Base-by-base conservation (phyloP, 2,797 vertebrate genomes). In the Synanceia verrucosa region DNA sequence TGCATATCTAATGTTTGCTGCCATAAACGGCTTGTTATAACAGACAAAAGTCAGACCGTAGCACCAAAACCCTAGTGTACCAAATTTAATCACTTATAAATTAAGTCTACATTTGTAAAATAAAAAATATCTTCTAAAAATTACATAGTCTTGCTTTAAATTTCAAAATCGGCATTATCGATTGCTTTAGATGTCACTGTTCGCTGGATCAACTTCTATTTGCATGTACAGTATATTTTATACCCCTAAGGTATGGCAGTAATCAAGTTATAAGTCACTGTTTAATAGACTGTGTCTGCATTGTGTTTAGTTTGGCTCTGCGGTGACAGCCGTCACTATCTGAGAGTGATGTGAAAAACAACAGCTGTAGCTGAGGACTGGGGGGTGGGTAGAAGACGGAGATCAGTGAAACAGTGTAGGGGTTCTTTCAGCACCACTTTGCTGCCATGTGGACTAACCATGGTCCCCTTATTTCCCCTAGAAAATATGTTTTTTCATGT, bases 331-430 rank as follows among this genome's bases (percentile, higher is more conserved):
- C 28, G 50, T n/a, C 10, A 39, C 51, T 53, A 65, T 76, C 67
- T 70, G 28, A 65, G 55, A 28, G 51, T 69, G 48, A 41, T 81
- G 87, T 79, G 86, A 87, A 90, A 89, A 86, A 88, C 87, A 89
- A 89, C 90, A 93, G 89, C 90, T 92, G 91, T 79, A 78, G 64
- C 67, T 2, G 24, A 79, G 64, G 68, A 44, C 34, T 18, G 10
- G 24, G 43, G 0, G 23, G 53, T 58, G 60, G 79, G 75, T 67
- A 34, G 62, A 46, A 67, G 47, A 31, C 19, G 4, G 19, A 21
- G 51, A 36, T 34, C 41, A 56, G 69, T 37, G 53, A 67, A 66
- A 76, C 43, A 66, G 57, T n/a, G 69, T 65, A 7, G 11, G n/a
- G 55, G 16, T 19, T 47, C 47, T 65, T 59, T 67, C 36, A 48